Base-by-base conservation (phyloP, 2,113 vertebrate species). In the Tragelaphus buxtoni region DNA sequence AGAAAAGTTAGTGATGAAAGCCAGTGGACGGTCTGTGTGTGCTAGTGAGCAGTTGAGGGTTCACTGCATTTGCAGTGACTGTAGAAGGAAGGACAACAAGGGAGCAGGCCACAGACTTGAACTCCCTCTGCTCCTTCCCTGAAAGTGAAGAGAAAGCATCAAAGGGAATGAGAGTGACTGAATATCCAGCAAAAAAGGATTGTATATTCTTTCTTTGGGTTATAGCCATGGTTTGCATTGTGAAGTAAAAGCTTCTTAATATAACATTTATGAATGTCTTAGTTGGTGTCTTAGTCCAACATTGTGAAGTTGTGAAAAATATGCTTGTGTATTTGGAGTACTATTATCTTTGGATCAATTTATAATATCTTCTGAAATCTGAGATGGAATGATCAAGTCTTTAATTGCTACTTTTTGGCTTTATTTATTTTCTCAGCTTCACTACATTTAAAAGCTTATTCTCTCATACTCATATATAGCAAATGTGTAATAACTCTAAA, bases 151-250 rank as follows among this genome's bases (percentile, higher is more conserved):
- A 98, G 97, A 98, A 97, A 96, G 56, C 98, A 98, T 98, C 99
- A 99, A 99, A 99, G 98, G 97, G 98, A 99, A 98, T 98, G 96
- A 99, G 98, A 98, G 98, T 96, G 88, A 98, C 97, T 77, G 98
- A 97, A 39, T 97, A 95, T 98, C 96, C 98, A 55, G 95, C 95
- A 92, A 98, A 98, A 97, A 99, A 98, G 98, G 98, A 98, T 89
- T 98, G 87, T 97, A 30, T 97, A 96, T 98, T 98, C 97, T 98
- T 97, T 96, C 98, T 98, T 95, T 97, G 98, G 98, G 98, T 99
- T 98, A 98, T 98, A 98, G 97, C 42, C 96, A 96, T 97, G 96
- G 97, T 98, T 98, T 98, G 97, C 97, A 98, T 97, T 96, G 90
- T 96, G 98, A 97, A 98, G 97, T 91, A 98, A 98, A 98, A 96